Conservation (phyloP, 2,113 vertebrate species). For the Rousettus leschenaultii region DNA sequence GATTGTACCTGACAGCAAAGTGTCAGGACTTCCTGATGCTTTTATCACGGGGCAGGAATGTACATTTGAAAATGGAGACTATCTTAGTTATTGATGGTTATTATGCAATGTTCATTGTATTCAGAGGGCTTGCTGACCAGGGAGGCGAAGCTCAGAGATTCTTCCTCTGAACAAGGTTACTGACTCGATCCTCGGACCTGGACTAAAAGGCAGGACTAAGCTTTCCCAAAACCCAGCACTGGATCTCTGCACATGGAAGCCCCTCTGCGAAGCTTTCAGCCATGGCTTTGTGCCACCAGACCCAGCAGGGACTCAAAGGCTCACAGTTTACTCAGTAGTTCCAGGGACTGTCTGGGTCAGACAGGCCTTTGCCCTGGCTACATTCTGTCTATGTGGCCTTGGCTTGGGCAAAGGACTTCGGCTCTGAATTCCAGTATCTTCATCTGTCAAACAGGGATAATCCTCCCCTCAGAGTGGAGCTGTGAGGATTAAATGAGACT, state of each 20-base stretch:
- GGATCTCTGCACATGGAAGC: background rate
- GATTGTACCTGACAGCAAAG: background rate
- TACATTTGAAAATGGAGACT: background rate
- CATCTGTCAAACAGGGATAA: background rate
- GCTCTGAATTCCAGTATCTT: background rate
- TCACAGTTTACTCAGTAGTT: background rate
- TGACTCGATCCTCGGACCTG: background rate
- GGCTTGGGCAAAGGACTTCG: conserved; percentile 1
- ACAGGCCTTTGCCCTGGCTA: background rate
- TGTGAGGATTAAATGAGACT: conserved; percentile 12
- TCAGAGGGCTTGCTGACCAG: background rate
- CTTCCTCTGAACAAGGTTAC: background rate
- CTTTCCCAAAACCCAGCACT: background rate
- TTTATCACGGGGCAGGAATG: background rate
- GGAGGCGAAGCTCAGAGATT: background rate
- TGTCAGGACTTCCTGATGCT: background rate
- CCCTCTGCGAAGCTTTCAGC: background rate
- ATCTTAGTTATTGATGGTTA: background rate
- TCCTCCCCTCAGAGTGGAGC: background rate
- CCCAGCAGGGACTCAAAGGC: background rate
- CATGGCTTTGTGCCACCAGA: background rate
- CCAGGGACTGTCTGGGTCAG: background rate
- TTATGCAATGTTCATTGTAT: background rate
- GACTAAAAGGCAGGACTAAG: background rate
- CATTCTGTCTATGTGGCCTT: background rate